A percentile compares a stretch with the other conserved stretches of the same genome.
Conservation (phyloP, 2,797 vertebrate genomes). For the Triplophysa bombifrons region DNA sequence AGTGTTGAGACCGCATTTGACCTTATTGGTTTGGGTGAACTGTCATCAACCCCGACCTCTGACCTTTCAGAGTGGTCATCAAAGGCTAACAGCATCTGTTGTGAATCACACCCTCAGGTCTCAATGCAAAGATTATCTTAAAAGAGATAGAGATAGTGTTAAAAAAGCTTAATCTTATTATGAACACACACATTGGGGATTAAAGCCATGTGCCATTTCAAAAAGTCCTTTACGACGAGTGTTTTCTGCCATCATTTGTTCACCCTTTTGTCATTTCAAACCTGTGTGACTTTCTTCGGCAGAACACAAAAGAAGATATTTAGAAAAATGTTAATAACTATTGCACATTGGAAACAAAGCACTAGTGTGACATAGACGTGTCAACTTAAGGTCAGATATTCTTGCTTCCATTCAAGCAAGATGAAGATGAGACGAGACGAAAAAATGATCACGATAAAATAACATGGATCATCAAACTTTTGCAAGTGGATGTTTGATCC, state of each 20-base stretch:
- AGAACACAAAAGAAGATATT: too few relatives aligned
- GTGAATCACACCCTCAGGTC: slow-evolving; percentile 9
- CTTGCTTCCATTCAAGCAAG: too few relatives aligned
- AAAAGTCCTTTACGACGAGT: too few relatives aligned
- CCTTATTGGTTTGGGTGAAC: slow-evolving; percentile 25
- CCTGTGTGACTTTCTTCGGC: too few relatives aligned
- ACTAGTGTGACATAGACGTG: too few relatives aligned
- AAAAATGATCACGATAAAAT: neutral
- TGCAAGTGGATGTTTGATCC: neutral
- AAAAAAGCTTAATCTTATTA: neutral
- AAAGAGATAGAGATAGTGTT: too few relatives aligned
- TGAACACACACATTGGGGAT: neutral
- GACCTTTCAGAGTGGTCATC: slow-evolving; percentile 26
- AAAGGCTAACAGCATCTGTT: slow-evolving; percentile 17
- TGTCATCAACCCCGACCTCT: slow-evolving; percentile 16
- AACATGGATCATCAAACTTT: neutral
- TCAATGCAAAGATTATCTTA: neutral
- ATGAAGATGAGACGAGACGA: too few relatives aligned
- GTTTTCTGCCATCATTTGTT: too few relatives aligned
- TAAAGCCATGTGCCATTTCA: neutral
- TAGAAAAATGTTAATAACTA: too few relatives aligned
- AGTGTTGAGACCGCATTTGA: slow-evolving; percentile 17
- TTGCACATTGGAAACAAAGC: too few relatives aligned
- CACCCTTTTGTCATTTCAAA: too few relatives aligned
- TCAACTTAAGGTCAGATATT: too few relatives aligned